phyloP scores from a whole-genome alignment of 1,140 invertebrate species.

The Drosophila lowei region DNA sequence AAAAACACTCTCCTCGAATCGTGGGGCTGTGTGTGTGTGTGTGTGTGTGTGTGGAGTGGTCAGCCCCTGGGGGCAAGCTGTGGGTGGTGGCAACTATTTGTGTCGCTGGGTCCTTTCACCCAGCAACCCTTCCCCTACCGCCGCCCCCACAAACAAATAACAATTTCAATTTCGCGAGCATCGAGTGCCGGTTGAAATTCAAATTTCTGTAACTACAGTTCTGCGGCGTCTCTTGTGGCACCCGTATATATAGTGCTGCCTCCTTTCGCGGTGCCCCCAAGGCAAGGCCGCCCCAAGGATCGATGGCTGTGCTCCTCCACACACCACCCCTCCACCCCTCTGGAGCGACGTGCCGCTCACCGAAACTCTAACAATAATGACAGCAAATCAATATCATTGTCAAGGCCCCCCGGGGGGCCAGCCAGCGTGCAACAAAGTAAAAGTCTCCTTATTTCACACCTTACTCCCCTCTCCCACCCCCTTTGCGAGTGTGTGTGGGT shows the following conservation, averaged over 20 bases:
- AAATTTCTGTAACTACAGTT: conserved; percentile 53
- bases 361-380: conserved; percentile 76
- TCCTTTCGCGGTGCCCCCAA: conserved; percentile 19
- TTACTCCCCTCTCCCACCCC: background rate
- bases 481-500: conserved; percentile 6
- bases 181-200: conserved; percentile 67
- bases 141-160: conserved; percentile 59
- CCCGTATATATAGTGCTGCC: conserved; percentile 7
- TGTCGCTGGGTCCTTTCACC: conserved; percentile 11
- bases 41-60: background rate
- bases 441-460: conserved; percentile 38
- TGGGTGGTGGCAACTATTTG: conserved; percentile 16
- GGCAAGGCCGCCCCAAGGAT: conserved; percentile 36
- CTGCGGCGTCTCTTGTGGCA: no score
- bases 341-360: conserved; percentile 9
- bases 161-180: conserved; percentile 77
- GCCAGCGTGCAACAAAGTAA: conserved; percentile 55
- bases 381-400: conserved; percentile 79
- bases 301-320: conserved; percentile 33
- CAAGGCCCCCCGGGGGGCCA: conserved; percentile 53
- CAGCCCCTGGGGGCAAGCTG: background rate
- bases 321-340: conserved; percentile 19
- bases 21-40: background rate
- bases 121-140: background rate
- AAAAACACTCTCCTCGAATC: background rate